Conservation (phyloP, 1,140 invertebrate species). For the Pseudomyrmex cubaensis region DNA sequence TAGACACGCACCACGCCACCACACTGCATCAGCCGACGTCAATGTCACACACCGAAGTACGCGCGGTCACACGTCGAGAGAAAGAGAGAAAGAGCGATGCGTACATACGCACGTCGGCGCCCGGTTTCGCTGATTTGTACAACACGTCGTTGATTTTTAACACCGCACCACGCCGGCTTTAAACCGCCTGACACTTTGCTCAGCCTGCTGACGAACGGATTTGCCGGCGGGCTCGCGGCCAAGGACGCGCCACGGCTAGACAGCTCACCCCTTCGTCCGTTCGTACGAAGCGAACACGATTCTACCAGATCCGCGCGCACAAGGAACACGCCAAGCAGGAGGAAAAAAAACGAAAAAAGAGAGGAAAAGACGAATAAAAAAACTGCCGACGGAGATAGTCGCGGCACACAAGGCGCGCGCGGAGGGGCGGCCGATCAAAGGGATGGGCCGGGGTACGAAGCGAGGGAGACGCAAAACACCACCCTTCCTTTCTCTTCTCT, state of each 20-base stretch:
- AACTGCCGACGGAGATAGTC: constrained; percentile 56
- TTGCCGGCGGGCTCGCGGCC: constrained; percentile 9
- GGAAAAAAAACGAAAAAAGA: constrained; percentile 60
- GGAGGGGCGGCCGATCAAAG: constrained; percentile 58
- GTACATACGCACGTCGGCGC: no score
- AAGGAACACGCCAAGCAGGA: constrained; percentile 11
- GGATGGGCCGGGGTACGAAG: constrained; percentile 62
- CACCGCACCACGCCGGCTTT: background rate
- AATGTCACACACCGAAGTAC: no score
- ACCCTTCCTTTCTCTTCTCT: constrained; percentile 56
- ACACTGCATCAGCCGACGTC: constrained; percentile 51
- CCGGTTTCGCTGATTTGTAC: no score
- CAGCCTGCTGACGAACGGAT: constrained; percentile 1
- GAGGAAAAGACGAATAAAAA: constrained; percentile 56
- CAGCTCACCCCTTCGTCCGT: background rate
- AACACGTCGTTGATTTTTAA: no score
- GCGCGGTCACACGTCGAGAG: no score
- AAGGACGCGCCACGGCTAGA: constrained; percentile 36
- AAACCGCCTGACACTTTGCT: constrained; percentile 20
- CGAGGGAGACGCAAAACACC: constrained; percentile 50
- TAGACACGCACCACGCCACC: constrained; percentile 53
- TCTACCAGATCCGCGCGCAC: background rate
- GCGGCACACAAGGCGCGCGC: constrained; percentile 43
- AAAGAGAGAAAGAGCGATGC: no score
- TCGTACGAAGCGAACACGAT: background rate